Conservation (phyloP, 2,113 vertebrate genomes). For the Corythoichthys intestinalis region DNA sequence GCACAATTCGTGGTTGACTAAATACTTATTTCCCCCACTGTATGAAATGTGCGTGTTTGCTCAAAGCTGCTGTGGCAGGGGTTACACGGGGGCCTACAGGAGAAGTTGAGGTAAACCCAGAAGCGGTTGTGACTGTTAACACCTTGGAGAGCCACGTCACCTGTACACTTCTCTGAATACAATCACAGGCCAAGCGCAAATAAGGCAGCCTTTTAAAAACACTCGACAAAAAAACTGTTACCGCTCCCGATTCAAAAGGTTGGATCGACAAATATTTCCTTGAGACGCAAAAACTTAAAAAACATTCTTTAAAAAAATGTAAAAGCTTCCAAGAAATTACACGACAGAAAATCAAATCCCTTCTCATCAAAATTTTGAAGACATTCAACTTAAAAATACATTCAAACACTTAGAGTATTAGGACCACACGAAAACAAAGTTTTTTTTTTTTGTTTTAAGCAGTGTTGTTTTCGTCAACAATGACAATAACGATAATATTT, state of each 20-base stretch:
- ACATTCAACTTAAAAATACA: neutral
- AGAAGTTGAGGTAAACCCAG: constrained; percentile 62
- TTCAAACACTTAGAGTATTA: constrained; percentile 13
- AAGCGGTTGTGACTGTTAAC: constrained; percentile 24
- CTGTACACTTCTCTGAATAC: constrained; percentile 32
- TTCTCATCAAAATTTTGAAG: constrained; percentile 32
- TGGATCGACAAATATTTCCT: constrained; percentile 28
- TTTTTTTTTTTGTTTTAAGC: neutral
- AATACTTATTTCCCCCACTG: too few species aligned
- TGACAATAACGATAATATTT: too few species aligned
- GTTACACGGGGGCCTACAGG: constrained; percentile 44
- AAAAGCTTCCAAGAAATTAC: constrained; percentile 24
- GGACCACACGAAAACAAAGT: neutral
- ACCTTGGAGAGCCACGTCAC: neutral
- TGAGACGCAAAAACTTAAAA: constrained; percentile 54
- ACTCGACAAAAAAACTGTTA: constrained; percentile 37
- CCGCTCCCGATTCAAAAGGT: constrained; percentile 11
- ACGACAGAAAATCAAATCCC: constrained; percentile 52
- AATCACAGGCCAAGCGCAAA: constrained; percentile 60
- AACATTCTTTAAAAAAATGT: constrained; percentile 32
- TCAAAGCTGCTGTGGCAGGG: constrained; percentile 8
- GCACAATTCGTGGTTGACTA: too few species aligned
- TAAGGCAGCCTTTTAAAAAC: constrained; percentile 66
- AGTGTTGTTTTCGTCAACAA: too few species aligned
- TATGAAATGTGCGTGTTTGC: constrained; percentile 9